Evolutionary conservation across 2,888 invertebrate species (phyloP), one percentile per base, ranked within the genome.

Genomic region (Folsomia manolachei): DNA sequence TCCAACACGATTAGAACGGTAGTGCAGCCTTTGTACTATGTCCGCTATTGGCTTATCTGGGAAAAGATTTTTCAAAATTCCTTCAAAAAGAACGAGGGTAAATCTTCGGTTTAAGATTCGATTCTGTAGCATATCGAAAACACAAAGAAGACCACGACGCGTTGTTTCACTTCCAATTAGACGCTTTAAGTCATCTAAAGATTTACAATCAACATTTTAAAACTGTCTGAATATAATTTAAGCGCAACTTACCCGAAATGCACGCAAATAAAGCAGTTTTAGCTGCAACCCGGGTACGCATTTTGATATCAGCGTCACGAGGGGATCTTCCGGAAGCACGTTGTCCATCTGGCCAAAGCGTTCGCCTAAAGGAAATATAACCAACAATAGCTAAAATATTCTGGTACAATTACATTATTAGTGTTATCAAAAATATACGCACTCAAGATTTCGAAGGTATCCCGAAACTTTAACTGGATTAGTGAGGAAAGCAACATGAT

Each of bases 161-260:
- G 93, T 92, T 1, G 94, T 93, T 82, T 95, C 94, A 61, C 91
- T 91, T 0, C 96, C 96, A 71, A 96, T 91, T 80, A 97, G 90
- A 82, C 93, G 92, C 81, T 92, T 90, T 73, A 97, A 85, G 83
- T 97, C 95, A 85, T 96, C 95, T 89, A 85, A 24, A 85, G 85
- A 14, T 21, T 51, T 23, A 25, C 51, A 76, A 61, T 18, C 18
- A 61, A 66, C 25, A 23, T 39, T 27, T n/a, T n/a, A n/a, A n/a
- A n/a, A n/a, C n/a, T n/a, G n/a, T 21, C 2, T 64, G 27, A 4
- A 27, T 11, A 52, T 52, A 21, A 9, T 21, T 2, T 27, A 62
- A 63, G 24, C 23, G 23, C 23, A 69, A 66, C 73, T 79, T 85
- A 91, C 91, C 92, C 82, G 95, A 91, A 64, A 94, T 87, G 79